Evolutionary conservation across 1,140 invertebrate genomes (phyloP).

Genomic region (Ostrea denselamellosa): DNA sequence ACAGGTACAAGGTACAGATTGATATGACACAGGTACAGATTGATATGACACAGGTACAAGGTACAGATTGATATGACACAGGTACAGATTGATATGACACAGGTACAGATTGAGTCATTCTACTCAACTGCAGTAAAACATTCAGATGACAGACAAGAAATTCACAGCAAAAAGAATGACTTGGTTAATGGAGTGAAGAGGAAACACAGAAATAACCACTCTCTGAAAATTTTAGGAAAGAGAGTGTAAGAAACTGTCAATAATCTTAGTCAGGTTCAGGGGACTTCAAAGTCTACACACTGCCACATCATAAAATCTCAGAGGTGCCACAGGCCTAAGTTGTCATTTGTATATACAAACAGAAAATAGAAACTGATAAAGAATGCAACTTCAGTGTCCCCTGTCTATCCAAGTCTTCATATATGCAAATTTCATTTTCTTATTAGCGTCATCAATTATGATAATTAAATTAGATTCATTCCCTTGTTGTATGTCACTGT

Average conservation of each 20-base stretch:
- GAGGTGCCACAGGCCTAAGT: constrained; percentile 13
- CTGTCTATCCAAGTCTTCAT: not conserved
- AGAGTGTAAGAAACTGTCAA: not conserved
- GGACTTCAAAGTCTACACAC: not conserved
- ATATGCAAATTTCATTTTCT: not conserved
- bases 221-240: not conserved
- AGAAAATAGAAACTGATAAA: not conserved
- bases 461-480: not conserved
- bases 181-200: not conserved
- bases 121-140: too few species aligned
- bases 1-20: too few species aligned
- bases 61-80: not conserved
- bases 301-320: constrained; percentile 18
- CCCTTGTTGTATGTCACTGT: not conserved
- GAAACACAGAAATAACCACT: not conserved
- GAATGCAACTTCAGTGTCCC: not conserved
- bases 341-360: not conserved
- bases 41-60: not conserved
- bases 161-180: too few species aligned
- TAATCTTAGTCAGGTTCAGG: not conserved
- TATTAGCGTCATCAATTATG: not conserved
- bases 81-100: too few species aligned
- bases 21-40: not conserved
- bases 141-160: too few species aligned
- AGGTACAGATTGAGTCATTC: too few species aligned